These are phyloP conservation scores for Patagioenas fasciata DNA, from an alignment of 2,113 vertebrate species.

Conservation along the genomic window DNA sequence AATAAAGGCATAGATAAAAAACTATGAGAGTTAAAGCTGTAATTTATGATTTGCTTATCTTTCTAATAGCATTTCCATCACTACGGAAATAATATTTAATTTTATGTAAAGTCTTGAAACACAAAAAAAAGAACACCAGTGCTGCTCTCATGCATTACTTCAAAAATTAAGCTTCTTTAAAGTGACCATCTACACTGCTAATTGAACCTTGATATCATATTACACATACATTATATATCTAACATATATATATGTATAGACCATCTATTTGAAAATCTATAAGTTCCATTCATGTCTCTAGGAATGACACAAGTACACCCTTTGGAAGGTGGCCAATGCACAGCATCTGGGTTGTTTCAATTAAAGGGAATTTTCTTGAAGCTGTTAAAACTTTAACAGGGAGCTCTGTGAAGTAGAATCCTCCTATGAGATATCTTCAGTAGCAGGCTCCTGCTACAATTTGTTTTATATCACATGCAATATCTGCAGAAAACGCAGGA, in stretches of 20 bases:
- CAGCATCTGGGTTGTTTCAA: conserved; percentile 42
- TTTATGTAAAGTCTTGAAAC: background rate
- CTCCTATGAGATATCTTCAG: background rate
- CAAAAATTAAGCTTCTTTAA: conserved; percentile 10
- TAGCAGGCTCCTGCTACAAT: conserved; percentile 6
- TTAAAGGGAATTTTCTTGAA: conserved; percentile 60
- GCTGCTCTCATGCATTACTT: background rate
- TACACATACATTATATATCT: background rate
- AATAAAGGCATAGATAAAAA: background rate
- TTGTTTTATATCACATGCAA: conserved; percentile 5
- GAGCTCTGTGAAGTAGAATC: conserved; percentile 42
- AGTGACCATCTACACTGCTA: conserved; percentile 24
- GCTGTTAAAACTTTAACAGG: conserved; percentile 48
- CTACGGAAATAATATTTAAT: background rate
- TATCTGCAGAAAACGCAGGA: conserved; percentile 36
- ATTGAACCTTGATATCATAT: conserved; percentile 49
- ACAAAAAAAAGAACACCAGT: background rate
- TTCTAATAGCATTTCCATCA: background rate
- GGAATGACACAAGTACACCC: conserved; percentile 28
- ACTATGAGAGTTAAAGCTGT: background rate
- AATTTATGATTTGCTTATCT: background rate
- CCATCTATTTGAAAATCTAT: conserved; percentile 32
- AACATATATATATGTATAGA: background rate
- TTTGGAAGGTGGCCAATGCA: conserved; percentile 32
- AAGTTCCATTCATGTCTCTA: conserved; percentile 13